A percentile compares a stretch with the other conserved stretches of the same genome.
Evolutionary conservation across 35 echinoderm and acorn worm species (phyloP).

Genomic region (Heliocidaris erythrogramma): DNA sequence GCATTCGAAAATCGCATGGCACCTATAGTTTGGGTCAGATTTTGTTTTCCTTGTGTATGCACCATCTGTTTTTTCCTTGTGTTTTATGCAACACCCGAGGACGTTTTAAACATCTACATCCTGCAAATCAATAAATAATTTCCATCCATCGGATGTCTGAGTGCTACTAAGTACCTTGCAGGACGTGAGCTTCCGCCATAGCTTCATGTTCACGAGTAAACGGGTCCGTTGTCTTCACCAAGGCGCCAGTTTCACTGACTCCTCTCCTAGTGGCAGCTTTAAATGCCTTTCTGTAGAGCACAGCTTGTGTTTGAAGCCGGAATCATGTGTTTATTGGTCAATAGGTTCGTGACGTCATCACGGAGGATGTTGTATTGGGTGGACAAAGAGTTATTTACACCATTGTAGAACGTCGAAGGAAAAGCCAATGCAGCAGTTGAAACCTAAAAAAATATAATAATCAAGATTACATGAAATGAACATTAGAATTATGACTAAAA

Average conservation of each 20-base stretch:
- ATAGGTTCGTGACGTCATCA: neutral
- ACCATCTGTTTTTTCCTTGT: neutral
- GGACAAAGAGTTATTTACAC: neutral
- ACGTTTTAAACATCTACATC: neutral
- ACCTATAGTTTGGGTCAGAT: too few species aligned
- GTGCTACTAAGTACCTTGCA: slow-evolving; percentile 5
- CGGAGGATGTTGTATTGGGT: neutral
- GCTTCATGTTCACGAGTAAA: neutral
- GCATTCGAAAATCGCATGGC: too few species aligned
- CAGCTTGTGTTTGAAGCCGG: neutral
- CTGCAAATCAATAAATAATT: slow-evolving; percentile 14
- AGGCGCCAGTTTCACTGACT: neutral
- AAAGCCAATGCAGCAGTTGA: neutral
- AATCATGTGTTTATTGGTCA: neutral
- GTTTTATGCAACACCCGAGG: neutral
- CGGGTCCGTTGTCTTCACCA: neutral
- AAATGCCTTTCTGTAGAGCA: neutral
- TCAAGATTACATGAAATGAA: neutral
- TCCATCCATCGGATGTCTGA: neutral
- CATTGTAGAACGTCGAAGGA: neutral
- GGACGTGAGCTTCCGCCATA: neutral
- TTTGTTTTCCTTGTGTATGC: too few species aligned
- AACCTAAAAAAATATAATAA: neutral
- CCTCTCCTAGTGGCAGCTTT: neutral
- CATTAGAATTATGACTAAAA: too few species aligned